These are phyloP conservation scores for Pitangus sulphuratus DNA, from an alignment of 2,797 vertebrate genomes.

Conservation along the genomic window DNA sequence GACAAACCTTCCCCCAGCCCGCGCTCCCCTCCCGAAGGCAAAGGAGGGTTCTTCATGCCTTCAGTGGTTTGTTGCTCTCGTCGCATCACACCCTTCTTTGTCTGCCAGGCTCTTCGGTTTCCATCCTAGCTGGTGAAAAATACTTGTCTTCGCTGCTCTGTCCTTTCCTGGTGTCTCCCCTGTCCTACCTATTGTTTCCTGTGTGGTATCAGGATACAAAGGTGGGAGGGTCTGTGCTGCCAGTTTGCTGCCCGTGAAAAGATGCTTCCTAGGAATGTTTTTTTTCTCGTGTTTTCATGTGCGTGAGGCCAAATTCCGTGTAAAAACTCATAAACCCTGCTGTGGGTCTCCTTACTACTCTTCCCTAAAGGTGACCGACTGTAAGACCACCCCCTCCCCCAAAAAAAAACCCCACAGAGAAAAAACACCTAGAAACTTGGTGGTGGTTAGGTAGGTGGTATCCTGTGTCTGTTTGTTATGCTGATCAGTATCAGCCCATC, in stretches of 20 bases:
- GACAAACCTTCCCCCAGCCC: not conserved
- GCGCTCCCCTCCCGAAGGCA: not conserved
- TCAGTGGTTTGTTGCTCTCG: not conserved
- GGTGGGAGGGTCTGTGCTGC: slow-evolving; percentile 59
- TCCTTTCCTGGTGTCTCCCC: not conserved
- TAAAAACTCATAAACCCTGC: not conserved
- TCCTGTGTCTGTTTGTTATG: not conserved
- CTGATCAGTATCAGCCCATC: not conserved
- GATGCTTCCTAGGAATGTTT: not conserved
- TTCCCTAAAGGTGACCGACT: not conserved
- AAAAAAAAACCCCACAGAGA: no score
- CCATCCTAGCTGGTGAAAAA: not conserved
- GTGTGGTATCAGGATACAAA: slow-evolving; percentile 17
- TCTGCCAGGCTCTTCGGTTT: not conserved
- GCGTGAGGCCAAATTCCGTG: not conserved
- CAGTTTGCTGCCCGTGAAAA: not conserved
- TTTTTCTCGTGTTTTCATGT: not conserved
- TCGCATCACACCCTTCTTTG: slow-evolving; percentile 57
- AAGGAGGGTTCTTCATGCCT: not conserved
- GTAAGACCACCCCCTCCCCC: not conserved
- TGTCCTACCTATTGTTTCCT: slow-evolving; percentile 55
- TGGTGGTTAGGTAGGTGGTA: not conserved
- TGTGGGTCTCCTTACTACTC: not conserved
- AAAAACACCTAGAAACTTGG: not conserved
- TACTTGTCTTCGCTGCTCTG: not conserved